Evolutionary conservation across 2,113 vertebrate species (phyloP), one percentile per base, ranked within the genome.

Genomic region (Antigone vipio): DNA sequence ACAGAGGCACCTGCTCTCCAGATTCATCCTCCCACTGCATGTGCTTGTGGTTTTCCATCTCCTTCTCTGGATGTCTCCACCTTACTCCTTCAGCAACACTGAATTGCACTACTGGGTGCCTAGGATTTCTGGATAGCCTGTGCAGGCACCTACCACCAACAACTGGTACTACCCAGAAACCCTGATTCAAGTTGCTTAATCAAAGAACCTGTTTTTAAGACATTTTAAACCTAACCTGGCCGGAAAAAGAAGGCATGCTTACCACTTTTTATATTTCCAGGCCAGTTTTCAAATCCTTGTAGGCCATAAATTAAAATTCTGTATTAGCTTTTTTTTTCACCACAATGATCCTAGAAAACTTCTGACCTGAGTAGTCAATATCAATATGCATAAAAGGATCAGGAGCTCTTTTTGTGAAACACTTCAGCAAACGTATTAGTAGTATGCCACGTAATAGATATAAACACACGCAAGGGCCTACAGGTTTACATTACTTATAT

Each of bases 251-350:
- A 71, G 6, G 3, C 53, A 3, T 38, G 5, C 4, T 62, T 60
- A 5, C 7, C 15, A 20, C 4, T 73, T 24, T 52, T 80, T 53
- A 12, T 32, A 35, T 32, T 73, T 77, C 14, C 27, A 89, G 3
- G 13, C 1, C 8, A 74, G 7, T 42, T 58, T 50, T 42, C 5
- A 71, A 74, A 89, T 50, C 4, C 4, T 15, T 64, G 40, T 44
- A 55, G 32, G 22, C 6, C 7, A 66, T 44, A 73, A 58, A 66
- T 58, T 45, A 73, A 64, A 83, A 66, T 44, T 64, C 27, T 71
- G 0, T 53, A 10, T 27, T 72, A 50, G 1, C 0, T 9, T 20
- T 58, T 72, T n/a, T n/a, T 38, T 14, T 10, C 40, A 1, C 6
- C 19, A 2, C 5, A 2, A 6, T 34, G 15, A 53, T 59, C 6